Evolutionary conservation across 30 jellyfish, hydroid and myxozoan species (phyloP).

Genomic region (Turritopsis dohrnii): DNA sequence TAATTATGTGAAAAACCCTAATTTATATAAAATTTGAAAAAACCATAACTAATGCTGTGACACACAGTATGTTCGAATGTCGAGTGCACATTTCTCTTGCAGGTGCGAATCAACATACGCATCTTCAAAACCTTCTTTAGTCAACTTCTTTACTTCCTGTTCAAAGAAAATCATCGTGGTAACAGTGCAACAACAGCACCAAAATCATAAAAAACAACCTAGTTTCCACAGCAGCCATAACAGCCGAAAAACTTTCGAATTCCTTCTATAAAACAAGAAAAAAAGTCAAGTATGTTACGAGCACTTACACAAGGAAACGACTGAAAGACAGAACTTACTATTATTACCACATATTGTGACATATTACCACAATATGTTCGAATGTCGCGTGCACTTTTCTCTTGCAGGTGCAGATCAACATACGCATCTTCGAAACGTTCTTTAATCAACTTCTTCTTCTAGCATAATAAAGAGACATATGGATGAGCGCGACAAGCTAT

Average conservation of each 20-base stretch:
- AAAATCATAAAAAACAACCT: too few relatives aligned
- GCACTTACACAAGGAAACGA: background rate
- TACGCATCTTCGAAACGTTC: conserved; percentile 78
- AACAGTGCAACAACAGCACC: background rate
- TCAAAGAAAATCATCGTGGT: background rate
- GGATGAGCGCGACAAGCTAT: too few relatives aligned
- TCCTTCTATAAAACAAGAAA: conserved; percentile 13
- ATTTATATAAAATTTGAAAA: too few relatives aligned
- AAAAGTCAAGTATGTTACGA: background rate
- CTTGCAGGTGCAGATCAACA: conserved; percentile 76
- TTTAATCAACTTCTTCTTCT: conserved; percentile 45
- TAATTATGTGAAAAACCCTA: too few relatives aligned
- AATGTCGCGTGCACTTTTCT: conserved; percentile 64
- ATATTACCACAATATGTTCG: conserved; percentile 62
- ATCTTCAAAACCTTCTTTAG: conserved; percentile 72
- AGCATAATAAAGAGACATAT: too few relatives aligned
- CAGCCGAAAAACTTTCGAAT: conserved; percentile 64
- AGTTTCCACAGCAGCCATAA: conserved; percentile 61
- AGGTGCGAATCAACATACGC: conserved; percentile 85
- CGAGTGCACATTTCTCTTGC: conserved; percentile 56
- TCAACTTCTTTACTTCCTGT: conserved; percentile 69
- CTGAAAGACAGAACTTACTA: too few relatives aligned
- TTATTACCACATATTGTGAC: too few relatives aligned
- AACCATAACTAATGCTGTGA: too few relatives aligned
- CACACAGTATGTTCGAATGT: conserved; percentile 62